Evolutionary conservation across 2,113 vertebrate genomes (phyloP).

Genomic region (Oenanthe melanoleuca): DNA sequence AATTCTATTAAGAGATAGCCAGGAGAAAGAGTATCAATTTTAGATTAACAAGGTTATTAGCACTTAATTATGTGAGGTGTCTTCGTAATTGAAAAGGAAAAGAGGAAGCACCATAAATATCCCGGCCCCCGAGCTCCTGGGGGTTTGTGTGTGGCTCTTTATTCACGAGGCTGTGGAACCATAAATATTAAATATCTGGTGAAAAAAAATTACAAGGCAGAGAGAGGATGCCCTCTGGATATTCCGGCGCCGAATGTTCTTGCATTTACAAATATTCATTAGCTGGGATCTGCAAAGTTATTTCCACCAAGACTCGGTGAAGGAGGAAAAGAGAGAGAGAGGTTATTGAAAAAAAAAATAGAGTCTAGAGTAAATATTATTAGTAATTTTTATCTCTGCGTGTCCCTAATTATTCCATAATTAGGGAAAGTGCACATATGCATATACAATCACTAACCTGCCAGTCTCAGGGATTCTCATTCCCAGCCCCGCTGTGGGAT

Average conservation of each 20-base stretch:
- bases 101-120: slow-evolving; percentile 44
- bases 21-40: slow-evolving; percentile 71
- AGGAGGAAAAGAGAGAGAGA: neutral
- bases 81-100: slow-evolving; percentile 72
- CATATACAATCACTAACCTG: slow-evolving; percentile 35
- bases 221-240: slow-evolving; percentile 20
- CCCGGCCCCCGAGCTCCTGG: slow-evolving; percentile 37
- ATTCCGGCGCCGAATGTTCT: neutral
- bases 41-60: slow-evolving; percentile 76
- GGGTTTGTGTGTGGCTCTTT: neutral
- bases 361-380: slow-evolving; percentile 48
- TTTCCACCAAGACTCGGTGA: neutral
- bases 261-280: slow-evolving; percentile 65
- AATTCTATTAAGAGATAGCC: slow-evolving; percentile 68
- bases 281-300: slow-evolving; percentile 38
- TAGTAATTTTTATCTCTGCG: slow-evolving; percentile 45
- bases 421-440: slow-evolving; percentile 14
- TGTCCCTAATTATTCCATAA: slow-evolving; percentile 32
- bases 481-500: neutral
- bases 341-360: slow-evolving; percentile 13
- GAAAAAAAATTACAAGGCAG: slow-evolving; percentile 7
- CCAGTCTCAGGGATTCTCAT: neutral
- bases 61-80: slow-evolving; percentile 70
- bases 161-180: neutral
- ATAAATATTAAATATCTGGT: slow-evolving; percentile 59